Evolutionary conservation across 2,888 invertebrate genomes (phyloP).

Genomic region (Agonum fuliginosum): DNA sequence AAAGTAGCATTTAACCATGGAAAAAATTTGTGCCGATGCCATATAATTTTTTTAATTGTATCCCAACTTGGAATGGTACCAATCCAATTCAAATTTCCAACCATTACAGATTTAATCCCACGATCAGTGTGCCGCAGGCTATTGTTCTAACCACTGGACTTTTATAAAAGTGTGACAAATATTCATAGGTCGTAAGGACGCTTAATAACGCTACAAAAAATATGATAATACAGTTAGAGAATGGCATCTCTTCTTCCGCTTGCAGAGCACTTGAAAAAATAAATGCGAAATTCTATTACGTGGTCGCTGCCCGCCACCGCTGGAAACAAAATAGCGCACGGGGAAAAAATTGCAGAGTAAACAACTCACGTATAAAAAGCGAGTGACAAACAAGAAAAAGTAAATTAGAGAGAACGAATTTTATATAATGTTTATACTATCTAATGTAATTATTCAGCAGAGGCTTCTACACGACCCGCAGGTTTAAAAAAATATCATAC

Average conservation of each 20-base stretch:
- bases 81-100: too few relatives aligned
- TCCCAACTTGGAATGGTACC: too few relatives aligned
- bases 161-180: not conserved
- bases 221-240: slow-evolving; percentile 31
- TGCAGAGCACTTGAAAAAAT: slow-evolving; percentile 34
- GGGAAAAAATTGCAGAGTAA: slow-evolving; percentile 51
- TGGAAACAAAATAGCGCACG: slow-evolving; percentile 45
- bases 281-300: slow-evolving; percentile 45
- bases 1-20: too few relatives aligned
- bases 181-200: not conserved
- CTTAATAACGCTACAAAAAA: slow-evolving; percentile 17
- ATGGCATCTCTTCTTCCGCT: slow-evolving; percentile 7
- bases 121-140: not conserved
- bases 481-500: too few relatives aligned
- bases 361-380: slow-evolving; percentile 52
- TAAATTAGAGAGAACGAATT: slow-evolving; percentile 64
- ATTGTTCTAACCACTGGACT: not conserved
- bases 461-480: slow-evolving; percentile 1
- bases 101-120: too few relatives aligned
- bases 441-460: slow-evolving; percentile 66
- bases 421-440: slow-evolving; percentile 65
- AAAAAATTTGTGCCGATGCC: too few relatives aligned
- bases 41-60: too few relatives aligned
- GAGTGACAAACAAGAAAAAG: slow-evolving; percentile 60
- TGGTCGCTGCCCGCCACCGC: not conserved